Conservation (phyloP, 2,797 vertebrate species). For the Varecia variegata region DNA sequence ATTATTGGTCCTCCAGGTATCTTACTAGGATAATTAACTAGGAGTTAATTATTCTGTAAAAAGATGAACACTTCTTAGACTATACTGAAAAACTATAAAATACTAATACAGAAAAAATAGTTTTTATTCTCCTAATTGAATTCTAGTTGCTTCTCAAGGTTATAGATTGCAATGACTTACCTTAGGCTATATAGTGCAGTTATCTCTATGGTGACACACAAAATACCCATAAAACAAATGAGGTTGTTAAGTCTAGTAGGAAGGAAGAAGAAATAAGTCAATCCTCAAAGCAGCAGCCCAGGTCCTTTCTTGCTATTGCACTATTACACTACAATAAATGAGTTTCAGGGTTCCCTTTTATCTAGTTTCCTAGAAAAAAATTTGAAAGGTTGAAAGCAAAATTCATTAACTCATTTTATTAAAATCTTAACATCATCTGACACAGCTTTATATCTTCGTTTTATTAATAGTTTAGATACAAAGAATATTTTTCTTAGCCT, state of each 20-base stretch:
- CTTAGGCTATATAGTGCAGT: slow-evolving; percentile 12
- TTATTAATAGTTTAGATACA: background rate
- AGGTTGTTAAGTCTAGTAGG: slow-evolving; percentile 44
- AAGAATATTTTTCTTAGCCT: background rate
- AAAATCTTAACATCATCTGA: background rate
- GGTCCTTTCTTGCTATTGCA: background rate
- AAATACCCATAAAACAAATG: slow-evolving; percentile 66
- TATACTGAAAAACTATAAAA: background rate
- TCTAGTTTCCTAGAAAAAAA: background rate
- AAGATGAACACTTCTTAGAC: slow-evolving; percentile 24
- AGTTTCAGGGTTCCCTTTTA: background rate
- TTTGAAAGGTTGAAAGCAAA: background rate
- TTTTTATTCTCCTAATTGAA: slow-evolving; percentile 58
- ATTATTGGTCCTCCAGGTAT: slow-evolving; percentile 10
- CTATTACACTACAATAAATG: slow-evolving; percentile 4
- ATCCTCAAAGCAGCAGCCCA: background rate
- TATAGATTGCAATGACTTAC: slow-evolving; percentile 32
- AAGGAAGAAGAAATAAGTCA: background rate
- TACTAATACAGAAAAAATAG: slow-evolving; percentile 58
- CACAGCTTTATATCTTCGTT: background rate
- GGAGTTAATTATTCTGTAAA: slow-evolving; percentile 63
- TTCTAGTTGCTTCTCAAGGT: slow-evolving; percentile 18
- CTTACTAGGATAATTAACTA: background rate
- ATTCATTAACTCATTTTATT: background rate
- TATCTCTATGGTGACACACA: slow-evolving; percentile 51